Conservation (phyloP, 2,888 invertebrate genomes). For the Meiosimyza platycephala region DNA sequence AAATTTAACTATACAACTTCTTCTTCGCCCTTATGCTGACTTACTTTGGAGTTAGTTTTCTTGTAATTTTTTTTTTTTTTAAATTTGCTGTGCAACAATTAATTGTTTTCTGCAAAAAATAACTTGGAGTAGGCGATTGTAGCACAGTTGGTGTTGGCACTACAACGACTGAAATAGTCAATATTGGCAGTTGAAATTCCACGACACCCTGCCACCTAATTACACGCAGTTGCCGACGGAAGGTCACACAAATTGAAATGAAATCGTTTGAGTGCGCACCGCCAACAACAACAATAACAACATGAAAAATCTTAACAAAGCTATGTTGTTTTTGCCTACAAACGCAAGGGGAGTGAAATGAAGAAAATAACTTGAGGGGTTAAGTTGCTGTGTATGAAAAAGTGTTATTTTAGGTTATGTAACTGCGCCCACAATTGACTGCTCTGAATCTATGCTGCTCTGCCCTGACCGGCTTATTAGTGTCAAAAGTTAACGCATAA, state of each 20-base stretch:
- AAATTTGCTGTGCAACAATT: conserved; percentile 18
- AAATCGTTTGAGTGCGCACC: conserved; percentile 26
- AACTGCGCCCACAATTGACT: no score
- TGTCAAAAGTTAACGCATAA: conserved; percentile 34
- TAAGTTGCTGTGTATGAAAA: no score
- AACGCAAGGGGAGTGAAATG: neutral
- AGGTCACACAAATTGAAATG: conserved; percentile 37
- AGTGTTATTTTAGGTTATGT: no score
- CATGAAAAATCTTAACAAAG: conserved; percentile 11
- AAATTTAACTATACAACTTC: neutral
- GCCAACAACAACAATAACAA: conserved; percentile 18
- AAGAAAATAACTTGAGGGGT: no score
- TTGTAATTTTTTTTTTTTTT: neutral
- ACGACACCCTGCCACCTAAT: conserved; percentile 29
- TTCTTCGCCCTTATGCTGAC: neutral
- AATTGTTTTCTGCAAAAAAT: conserved; percentile 11
- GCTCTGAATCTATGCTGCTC: no score
- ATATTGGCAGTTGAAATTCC: conserved; percentile 14
- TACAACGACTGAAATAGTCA: no score
- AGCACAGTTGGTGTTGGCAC: no score
- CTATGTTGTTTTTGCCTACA: neutral
- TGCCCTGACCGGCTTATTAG: conserved; percentile 38
- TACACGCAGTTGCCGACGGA: neutral
- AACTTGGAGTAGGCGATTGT: conserved; percentile 22
- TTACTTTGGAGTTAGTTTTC: no score